Conservation (phyloP, 1,140 invertebrate genomes). For the Zaprionus capensis region DNA sequence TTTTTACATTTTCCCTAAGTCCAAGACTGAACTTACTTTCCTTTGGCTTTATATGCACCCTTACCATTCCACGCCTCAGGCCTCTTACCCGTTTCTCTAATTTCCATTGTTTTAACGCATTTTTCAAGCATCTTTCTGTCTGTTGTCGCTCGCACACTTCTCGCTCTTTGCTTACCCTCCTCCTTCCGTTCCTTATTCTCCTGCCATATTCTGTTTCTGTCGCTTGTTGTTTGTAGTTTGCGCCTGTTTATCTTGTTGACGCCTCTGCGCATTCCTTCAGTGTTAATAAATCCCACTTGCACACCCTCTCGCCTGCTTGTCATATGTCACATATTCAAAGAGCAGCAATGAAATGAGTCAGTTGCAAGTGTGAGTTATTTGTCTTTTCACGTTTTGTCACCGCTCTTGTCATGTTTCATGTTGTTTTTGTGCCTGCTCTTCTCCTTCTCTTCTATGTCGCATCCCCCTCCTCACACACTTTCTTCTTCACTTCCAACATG, state of each 20-base stretch:
- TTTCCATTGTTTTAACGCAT: slow-evolving; percentile 20
- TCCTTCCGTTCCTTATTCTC: background rate
- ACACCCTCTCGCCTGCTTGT: slow-evolving; percentile 36
- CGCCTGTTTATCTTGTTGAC: slow-evolving; percentile 33
- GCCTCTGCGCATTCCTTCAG: slow-evolving; percentile 29
- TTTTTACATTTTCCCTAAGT: background rate
- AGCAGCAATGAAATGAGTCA: slow-evolving; percentile 46
- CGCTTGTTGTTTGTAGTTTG: slow-evolving; percentile 27
- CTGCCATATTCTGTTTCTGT: background rate
- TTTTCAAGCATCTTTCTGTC: slow-evolving; percentile 11
- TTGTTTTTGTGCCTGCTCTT: slow-evolving; percentile 26
- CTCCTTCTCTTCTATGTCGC: background rate
- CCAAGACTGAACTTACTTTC: background rate
- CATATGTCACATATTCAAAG: slow-evolving; percentile 76
- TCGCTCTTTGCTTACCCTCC: background rate
- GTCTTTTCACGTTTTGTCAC: slow-evolving; percentile 70
- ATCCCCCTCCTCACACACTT: slow-evolving; percentile 16
- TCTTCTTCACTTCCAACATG: slow-evolving; percentile 41
- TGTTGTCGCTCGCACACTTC: slow-evolving; percentile 4
- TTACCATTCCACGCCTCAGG: background rate
- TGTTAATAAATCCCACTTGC: slow-evolving; percentile 26
- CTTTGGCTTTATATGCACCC: background rate
- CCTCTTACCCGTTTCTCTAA: background rate
- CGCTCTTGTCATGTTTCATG: slow-evolving; percentile 56
- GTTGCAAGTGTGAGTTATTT: slow-evolving; percentile 78